Conservation (phyloP, 2,113 vertebrate genomes). For the Forbesichthys agassizii region DNA sequence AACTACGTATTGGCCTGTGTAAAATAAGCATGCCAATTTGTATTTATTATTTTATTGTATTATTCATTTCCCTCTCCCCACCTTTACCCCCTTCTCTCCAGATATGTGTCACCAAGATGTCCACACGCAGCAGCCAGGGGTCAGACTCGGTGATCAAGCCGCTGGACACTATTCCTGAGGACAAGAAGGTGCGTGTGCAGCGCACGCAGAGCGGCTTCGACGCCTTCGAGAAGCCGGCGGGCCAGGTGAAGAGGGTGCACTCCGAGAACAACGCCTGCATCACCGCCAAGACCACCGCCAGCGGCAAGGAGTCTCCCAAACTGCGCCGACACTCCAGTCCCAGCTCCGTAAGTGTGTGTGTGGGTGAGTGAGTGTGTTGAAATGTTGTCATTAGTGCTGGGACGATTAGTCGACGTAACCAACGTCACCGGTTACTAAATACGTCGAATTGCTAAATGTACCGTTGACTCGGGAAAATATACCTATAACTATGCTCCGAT, state of each 20-base stretch:
- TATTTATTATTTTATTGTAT: constrained; percentile 14
- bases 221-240: constrained; percentile 90
- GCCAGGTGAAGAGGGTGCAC: constrained; percentile 95
- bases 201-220: constrained; percentile 95
- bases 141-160: constrained; percentile 94
- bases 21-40: no score
- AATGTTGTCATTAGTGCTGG: no score
- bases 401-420: no score
- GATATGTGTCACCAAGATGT: constrained; percentile 99
- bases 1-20: no score
- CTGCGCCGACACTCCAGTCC: constrained; percentile 92
- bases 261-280: constrained; percentile 98
- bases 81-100: constrained; percentile 38
- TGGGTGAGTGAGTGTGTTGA: background rate
- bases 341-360: constrained; percentile 86
- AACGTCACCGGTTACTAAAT: no score
- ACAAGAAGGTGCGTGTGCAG: constrained; percentile 94
- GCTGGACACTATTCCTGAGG: constrained; percentile 97
- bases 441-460: no score
- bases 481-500: no score
- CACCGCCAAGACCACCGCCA: constrained; percentile 83
- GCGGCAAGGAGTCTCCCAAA: constrained; percentile 92
- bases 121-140: constrained; percentile 95
- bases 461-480: no score
- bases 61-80: constrained; percentile 6